Conservation (phyloP, 2,797 vertebrate genomes). For the Syncerus caffer region DNA sequence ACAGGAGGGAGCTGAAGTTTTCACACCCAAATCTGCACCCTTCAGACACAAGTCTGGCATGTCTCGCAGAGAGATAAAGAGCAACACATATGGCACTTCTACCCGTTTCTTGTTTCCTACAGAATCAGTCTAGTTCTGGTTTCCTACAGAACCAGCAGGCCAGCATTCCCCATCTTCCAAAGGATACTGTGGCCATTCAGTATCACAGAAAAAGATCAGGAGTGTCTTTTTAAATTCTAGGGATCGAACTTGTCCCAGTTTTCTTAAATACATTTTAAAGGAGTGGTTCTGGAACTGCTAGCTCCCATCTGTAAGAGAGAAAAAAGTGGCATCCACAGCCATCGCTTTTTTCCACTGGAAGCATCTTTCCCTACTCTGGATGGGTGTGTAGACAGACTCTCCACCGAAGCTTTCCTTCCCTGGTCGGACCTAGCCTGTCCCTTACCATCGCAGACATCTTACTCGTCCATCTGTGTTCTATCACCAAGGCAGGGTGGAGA, state of each 20-base stretch:
- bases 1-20: neutral
- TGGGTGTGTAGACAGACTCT: neutral
- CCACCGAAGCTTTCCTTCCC: neutral
- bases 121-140: accelerated
- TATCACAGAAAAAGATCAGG: neutral
- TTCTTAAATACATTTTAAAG: neutral
- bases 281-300: neutral
- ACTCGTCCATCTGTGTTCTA: accelerated
- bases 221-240: neutral
- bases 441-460: neutral
- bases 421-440: neutral
- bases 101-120: neutral
- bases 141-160: neutral
- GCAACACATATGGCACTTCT: neutral
- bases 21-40: neutral
- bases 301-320: neutral
- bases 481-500: neutral
- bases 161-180: neutral
- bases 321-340: neutral
- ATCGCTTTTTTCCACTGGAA: neutral
- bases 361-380: neutral
- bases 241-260: neutral
- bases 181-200: neutral
- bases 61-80: neutral
- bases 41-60: neutral